A percentile compares a stretch with the other conserved stretches of the same genome.
Conservation (phyloP, 1,140 invertebrate genomes). For the Heliothis subflexa region DNA sequence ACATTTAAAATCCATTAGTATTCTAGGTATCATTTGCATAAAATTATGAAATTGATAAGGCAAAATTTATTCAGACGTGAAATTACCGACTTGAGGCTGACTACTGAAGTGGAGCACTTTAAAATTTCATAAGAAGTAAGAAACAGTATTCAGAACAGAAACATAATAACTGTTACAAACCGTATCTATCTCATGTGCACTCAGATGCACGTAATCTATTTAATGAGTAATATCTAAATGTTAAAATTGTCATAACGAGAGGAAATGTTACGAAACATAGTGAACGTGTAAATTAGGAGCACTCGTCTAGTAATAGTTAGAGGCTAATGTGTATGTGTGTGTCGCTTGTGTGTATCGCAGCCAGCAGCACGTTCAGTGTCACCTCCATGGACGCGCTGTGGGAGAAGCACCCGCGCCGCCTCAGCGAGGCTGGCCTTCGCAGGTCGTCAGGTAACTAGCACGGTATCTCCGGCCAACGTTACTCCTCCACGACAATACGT, state of each 20-base stretch:
- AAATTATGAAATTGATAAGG: background rate
- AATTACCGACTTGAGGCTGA: background rate
- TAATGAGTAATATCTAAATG: slow-evolving; percentile 22
- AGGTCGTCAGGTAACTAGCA: slow-evolving; percentile 89
- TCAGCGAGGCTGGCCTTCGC: slow-evolving; percentile 90
- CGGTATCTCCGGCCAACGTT: slow-evolving; percentile 36
- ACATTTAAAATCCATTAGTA: background rate
- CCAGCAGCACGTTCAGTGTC: slow-evolving; percentile 87
- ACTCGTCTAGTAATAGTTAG: slow-evolving; percentile 65
- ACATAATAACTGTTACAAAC: slow-evolving; percentile 2
- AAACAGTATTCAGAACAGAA: slow-evolving; percentile 6
- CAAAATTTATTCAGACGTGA: slow-evolving; percentile 5
- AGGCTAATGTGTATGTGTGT: slow-evolving; percentile 82
- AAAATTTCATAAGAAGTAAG: background rate
- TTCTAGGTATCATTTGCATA: background rate
- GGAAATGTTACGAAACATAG: slow-evolving; percentile 39
- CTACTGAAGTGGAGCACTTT: background rate
- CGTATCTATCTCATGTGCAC: slow-evolving; percentile 18
- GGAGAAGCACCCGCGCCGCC: slow-evolving; percentile 89
- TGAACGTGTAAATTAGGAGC: slow-evolving; percentile 54
- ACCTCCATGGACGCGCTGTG: slow-evolving; percentile 90
- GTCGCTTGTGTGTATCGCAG: slow-evolving; percentile 86
- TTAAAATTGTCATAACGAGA: slow-evolving; percentile 40
- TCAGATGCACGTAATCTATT: slow-evolving; percentile 13
- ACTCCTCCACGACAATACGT: slow-evolving; percentile 50